These are phyloP conservation scores for Nestor notabilis DNA, from an alignment of 2,113 vertebrate genomes.

Conservation along the genomic window DNA sequence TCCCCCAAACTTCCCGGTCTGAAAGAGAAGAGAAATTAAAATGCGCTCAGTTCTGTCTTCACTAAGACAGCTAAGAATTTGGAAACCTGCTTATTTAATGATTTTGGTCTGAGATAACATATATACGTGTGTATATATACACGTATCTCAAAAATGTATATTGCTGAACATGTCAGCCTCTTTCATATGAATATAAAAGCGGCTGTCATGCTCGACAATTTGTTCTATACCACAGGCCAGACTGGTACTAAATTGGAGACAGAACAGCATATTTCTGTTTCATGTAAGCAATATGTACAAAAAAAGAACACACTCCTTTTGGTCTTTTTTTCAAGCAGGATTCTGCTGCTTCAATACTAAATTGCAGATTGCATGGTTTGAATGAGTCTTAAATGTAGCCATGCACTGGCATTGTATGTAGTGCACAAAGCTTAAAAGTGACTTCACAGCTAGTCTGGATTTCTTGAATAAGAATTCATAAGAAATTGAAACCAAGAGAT, in stretches of 20 bases:
- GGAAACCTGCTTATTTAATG: conserved; percentile 74
- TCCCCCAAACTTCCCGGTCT: background rate
- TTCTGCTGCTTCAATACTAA: background rate
- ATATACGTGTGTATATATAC: background rate
- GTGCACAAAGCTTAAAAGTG: background rate
- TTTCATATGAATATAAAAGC: background rate
- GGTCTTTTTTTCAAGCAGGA: background rate
- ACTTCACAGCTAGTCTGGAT: background rate
- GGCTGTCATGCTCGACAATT: conserved; percentile 36
- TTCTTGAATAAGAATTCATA: background rate
- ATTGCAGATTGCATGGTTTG: background rate
- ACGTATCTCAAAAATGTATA: background rate
- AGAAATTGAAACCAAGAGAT: background rate
- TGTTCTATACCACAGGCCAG: conserved; percentile 46
- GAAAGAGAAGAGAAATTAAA: conserved; percentile 40
- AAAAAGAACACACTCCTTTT: background rate
- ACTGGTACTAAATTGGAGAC: conserved; percentile 56
- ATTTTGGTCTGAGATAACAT: conserved; percentile 75
- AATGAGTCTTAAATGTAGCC: conserved; percentile 25
- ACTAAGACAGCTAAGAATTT: conserved; percentile 55
- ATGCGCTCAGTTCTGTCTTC: background rate
- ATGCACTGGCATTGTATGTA: background rate
- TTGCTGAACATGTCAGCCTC: background rate
- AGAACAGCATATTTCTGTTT: background rate
- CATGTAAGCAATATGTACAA: background rate